phyloP scores from a whole-genome alignment of 1,140 invertebrate species.

The Heliconius hewitsoni region DNA sequence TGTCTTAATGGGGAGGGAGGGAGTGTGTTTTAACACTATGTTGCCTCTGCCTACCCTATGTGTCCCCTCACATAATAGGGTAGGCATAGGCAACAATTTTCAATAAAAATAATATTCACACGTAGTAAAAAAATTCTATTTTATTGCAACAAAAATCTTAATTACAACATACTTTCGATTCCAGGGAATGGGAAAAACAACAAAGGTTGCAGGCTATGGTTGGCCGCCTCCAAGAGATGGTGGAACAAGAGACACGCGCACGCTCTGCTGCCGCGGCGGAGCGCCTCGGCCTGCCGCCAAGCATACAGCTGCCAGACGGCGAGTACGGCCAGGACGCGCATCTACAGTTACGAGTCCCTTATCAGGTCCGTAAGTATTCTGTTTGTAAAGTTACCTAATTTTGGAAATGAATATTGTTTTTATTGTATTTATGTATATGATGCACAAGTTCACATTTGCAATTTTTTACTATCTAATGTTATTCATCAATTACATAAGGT shows the following conservation, averaged over 20 bases:
- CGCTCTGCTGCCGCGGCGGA: slow-evolving; percentile 75
- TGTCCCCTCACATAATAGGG: no score
- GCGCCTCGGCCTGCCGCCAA: slow-evolving; percentile 82
- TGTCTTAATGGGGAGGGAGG: no score
- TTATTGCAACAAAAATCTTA: neutral
- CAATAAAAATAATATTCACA: no score
- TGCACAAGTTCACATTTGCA: no score
- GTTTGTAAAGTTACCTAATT: slow-evolving; percentile 1
- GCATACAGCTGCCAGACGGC: slow-evolving; percentile 83
- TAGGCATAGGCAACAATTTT: no score
- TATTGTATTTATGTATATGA: neutral
- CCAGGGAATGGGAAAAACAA: slow-evolving; percentile 79
- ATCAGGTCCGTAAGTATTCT: slow-evolving; percentile 79
- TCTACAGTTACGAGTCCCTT: slow-evolving; percentile 82
- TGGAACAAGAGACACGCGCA: slow-evolving; percentile 76
- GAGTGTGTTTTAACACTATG: no score
- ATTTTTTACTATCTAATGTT: no score
- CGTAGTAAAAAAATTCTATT: no score
- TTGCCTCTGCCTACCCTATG: no score
- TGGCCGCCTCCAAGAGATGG: slow-evolving; percentile 74
- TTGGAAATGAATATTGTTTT: neutral
- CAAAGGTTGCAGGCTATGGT: slow-evolving; percentile 76
- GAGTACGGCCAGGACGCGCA: slow-evolving; percentile 83
- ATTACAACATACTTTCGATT: slow-evolving; percentile 37
- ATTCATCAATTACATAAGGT: no score